These are phyloP conservation scores for Acanthococcus lagerstroemiae DNA, from an alignment of 2,888 invertebrate genomes.

Conservation along the genomic window DNA sequence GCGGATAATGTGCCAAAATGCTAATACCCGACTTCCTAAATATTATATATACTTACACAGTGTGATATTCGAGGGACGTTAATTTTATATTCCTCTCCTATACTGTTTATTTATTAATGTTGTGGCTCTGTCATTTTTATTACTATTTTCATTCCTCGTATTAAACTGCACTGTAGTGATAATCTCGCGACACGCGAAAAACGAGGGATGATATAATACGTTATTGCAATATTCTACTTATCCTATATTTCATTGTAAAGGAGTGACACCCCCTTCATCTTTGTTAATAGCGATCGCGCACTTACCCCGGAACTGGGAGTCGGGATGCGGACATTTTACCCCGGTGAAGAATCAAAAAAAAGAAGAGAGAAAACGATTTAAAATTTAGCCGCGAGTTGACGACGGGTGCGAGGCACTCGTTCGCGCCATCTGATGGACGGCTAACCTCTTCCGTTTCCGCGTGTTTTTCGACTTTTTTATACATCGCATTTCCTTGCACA, in stretches of 20 bases:
- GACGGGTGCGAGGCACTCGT: neutral
- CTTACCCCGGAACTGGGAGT: no score
- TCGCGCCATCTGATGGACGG: constrained; percentile 13
- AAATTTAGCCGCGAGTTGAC: neutral
- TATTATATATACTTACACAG: constrained; percentile 6
- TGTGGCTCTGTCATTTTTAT: constrained; percentile 30
- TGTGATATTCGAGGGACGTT: constrained; percentile 11
- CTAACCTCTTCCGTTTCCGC: constrained; percentile 23
- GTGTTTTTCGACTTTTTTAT: neutral
- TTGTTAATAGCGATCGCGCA: constrained; percentile 10
- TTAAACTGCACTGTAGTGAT: constrained; percentile 21
- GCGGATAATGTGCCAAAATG: constrained; percentile 26
- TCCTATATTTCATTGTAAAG: constrained; percentile 14
- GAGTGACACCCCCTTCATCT: constrained; percentile 19
- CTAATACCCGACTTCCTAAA: constrained; percentile 15
- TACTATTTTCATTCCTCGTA: constrained; percentile 28
- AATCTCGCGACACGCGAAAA: constrained; percentile 5
- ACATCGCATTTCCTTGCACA: no score
- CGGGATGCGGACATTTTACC: no score
- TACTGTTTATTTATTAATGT: constrained; percentile 28
- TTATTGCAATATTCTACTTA: constrained; percentile 26
- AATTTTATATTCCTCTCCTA: constrained; percentile 18
- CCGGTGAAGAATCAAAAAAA: neutral
- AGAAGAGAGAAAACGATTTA: constrained; percentile 8
- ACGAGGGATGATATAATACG: constrained; percentile 24